Evolutionary conservation across 2,113 vertebrate genomes (phyloP).

Genomic region (Daubentonia madagascariensis): DNA sequence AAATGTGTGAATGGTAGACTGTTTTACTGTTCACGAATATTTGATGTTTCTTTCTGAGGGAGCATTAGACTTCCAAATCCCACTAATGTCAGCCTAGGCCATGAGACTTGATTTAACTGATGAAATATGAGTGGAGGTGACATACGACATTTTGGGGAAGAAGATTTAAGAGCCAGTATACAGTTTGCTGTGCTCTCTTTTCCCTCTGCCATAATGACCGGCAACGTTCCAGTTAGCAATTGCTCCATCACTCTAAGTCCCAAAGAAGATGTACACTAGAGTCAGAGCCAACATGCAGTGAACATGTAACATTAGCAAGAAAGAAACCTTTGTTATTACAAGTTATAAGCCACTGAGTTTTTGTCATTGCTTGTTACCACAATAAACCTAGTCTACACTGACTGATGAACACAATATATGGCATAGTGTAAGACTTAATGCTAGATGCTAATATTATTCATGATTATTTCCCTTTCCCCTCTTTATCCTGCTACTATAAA

Average conservation of each 20-base stretch:
- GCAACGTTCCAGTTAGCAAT: neutral
- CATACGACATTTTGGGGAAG: neutral
- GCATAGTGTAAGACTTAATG: neutral
- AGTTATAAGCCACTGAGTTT: neutral
- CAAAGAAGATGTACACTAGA: neutral
- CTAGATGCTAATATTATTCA: neutral
- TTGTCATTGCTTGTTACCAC: neutral
- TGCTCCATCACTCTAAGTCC: neutral
- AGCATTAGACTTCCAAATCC: neutral
- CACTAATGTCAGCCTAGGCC: neutral
- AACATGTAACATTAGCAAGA: neutral
- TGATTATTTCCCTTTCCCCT: neutral
- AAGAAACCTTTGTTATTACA: neutral
- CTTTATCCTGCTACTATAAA: neutral
- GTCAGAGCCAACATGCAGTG: neutral
- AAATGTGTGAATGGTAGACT: neutral
- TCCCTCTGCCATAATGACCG: neutral
- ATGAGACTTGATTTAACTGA: conserved; percentile 1
- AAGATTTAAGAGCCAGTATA: conserved; percentile 5
- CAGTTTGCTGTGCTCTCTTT: neutral
- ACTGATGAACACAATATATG: neutral
- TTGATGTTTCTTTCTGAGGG: neutral
- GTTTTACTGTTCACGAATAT: neutral
- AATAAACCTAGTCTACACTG: neutral
- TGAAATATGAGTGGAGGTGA: neutral